A percentile compares a stretch with the other conserved stretches of the same genome.
These are phyloP conservation scores for Stramonita haemastoma DNA, from an alignment of 2,888 invertebrate genomes.

Conservation along the genomic window DNA sequence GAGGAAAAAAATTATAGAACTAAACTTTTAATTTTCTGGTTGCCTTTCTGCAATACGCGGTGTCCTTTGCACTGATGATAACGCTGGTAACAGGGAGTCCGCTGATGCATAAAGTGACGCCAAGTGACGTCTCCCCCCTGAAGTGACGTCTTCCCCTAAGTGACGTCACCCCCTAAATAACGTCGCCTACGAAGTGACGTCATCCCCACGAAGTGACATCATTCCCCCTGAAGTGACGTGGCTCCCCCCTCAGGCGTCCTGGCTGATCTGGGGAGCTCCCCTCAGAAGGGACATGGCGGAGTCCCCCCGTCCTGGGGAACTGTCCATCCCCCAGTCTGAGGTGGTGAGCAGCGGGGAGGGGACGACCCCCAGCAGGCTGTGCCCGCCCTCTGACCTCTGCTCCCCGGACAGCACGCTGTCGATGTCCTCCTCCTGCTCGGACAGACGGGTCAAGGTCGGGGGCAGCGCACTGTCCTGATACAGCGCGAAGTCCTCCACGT, in stretches of 20 bases:
- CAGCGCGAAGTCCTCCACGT: not conserved
- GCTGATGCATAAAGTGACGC: no score
- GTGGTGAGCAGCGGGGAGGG: not conserved
- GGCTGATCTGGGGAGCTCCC: constrained; percentile 24
- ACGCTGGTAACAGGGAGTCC: no score
- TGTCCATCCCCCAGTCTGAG: not conserved
- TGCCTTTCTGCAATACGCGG: no score
- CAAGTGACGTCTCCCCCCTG: no score
- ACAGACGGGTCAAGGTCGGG: constrained; percentile 5
- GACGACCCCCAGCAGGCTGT: not conserved
- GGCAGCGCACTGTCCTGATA: not conserved
- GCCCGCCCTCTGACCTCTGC: constrained; percentile 11
- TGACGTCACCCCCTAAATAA: no score
- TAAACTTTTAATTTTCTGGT: no score
- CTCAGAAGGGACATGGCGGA: not conserved
- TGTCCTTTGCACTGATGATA: no score
- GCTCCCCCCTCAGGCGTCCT: constrained; percentile 24
- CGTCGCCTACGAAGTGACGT: no score
- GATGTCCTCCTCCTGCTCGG: not conserved
- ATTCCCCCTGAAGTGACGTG: no score
- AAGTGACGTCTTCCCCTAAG: no score
- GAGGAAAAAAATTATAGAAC: no score
- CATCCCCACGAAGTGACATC: no score
- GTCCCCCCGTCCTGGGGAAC: not conserved
- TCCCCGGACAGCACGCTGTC: not conserved